A percentile compares a stretch with the other conserved stretches of the same genome.
These are phyloP conservation scores for Congeria kusceri DNA, from an alignment of 2,888 invertebrate genomes.

Conservation along the genomic window DNA sequence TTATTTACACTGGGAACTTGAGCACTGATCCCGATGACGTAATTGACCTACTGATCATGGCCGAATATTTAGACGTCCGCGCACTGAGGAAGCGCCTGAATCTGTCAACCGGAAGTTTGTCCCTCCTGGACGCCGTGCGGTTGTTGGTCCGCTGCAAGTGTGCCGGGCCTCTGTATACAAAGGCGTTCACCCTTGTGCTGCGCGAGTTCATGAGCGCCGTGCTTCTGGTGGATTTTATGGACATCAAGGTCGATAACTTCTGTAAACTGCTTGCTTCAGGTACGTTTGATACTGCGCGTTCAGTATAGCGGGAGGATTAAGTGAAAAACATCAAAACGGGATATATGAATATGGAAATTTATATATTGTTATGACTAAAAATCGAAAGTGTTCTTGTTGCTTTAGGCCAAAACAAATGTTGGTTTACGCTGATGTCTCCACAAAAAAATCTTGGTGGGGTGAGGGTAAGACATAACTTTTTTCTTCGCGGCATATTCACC, in stretches of 20 bases:
- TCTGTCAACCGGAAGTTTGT: constrained; percentile 37
- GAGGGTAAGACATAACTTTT: no score
- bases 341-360: no score
- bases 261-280: constrained; percentile 58
- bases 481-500: no score
- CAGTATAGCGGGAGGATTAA: no score
- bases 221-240: constrained; percentile 40
- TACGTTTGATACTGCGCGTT: no score
- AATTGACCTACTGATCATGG: constrained; percentile 60
- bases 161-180: constrained; percentile 29
- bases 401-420: no score
- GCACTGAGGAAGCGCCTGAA: constrained; percentile 40
- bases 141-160: constrained; percentile 39
- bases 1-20: constrained; percentile 68
- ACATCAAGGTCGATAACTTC: constrained; percentile 59
- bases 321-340: no score
- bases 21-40: constrained; percentile 51
- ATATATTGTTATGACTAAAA: no score
- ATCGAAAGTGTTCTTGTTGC: no score
- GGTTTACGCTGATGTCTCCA: no score
- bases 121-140: constrained; percentile 55
- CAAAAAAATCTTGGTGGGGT: no score
- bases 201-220: constrained; percentile 39
- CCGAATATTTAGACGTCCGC: constrained; percentile 62
- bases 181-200: not conserved